phyloP scores from a whole-genome alignment of 2,888 invertebrate species.

The Emmelina monodactyla region DNA sequence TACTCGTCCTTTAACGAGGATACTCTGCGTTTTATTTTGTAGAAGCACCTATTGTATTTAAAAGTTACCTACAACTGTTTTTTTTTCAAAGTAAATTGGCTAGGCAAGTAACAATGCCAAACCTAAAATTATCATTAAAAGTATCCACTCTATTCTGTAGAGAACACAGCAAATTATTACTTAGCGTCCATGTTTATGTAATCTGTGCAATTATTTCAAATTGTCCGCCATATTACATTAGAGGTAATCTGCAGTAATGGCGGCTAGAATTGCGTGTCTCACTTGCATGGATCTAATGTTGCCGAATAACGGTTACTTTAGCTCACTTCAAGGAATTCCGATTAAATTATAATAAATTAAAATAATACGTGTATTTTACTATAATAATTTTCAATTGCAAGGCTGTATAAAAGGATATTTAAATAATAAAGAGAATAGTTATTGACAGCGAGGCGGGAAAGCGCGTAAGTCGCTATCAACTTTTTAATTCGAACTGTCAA shows the following conservation, averaged over 20 bases:
- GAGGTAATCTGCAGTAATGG: conserved; percentile 56
- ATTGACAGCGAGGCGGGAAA: conserved; percentile 42
- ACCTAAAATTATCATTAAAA: not conserved
- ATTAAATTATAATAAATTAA: not conserved
- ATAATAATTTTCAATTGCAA: not conserved
- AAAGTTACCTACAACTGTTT: not conserved
- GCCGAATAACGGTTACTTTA: conserved; percentile 26
- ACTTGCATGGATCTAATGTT: conserved; percentile 25
- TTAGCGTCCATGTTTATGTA: conserved; percentile 18
- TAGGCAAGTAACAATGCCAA: not conserved
- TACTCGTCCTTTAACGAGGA: not conserved
- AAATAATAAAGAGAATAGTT: conserved; percentile 24
- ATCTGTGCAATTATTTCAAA: conserved; percentile 62
- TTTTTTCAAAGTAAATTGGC: too few species aligned
- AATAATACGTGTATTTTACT: conserved; percentile 3
- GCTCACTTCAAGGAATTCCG: conserved; percentile 5
- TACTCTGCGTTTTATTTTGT: not conserved
- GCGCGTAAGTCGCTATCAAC: conserved; percentile 31
- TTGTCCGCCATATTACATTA: conserved; percentile 58
- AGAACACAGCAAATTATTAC: not conserved
- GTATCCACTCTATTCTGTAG: too few species aligned
- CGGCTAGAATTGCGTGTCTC: conserved; percentile 19
- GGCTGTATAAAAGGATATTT: not conserved
- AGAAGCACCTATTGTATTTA: not conserved
- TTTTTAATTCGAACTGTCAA: conserved; percentile 34